Percentiles rank a stretch among this genome's conserved stretches.
These are phyloP conservation scores for Mantis religiosa DNA, from an alignment of 2,888 invertebrate genomes.

Conservation along the genomic window DNA sequence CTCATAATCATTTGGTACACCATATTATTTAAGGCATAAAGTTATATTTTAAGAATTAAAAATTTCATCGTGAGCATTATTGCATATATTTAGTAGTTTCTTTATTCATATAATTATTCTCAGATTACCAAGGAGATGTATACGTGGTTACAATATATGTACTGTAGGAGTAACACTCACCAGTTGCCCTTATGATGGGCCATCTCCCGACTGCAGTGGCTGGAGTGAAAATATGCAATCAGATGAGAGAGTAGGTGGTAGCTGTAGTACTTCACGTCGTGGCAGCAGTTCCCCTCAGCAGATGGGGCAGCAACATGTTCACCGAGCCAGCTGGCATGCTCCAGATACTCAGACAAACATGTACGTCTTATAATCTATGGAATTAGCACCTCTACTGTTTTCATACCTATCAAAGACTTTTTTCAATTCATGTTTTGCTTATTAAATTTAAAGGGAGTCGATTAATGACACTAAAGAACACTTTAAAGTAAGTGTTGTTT, in stretches of 20 bases:
- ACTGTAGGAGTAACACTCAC: conserved; percentile 41
- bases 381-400: not conserved
- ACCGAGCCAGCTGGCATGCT: conserved; percentile 32
- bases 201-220: conserved; percentile 22
- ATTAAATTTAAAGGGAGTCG: too few species aligned
- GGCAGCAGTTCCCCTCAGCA: conserved; percentile 27
- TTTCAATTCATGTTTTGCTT: too few species aligned
- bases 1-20: too few species aligned
- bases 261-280: conserved; percentile 21
- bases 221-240: conserved; percentile 19
- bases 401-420: not conserved
- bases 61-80: too few species aligned
- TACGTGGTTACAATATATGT: not conserved
- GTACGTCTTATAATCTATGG: not conserved
- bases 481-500: too few species aligned
- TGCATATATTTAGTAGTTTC: too few species aligned
- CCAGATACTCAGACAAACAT: conserved; percentile 23
- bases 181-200: conserved; percentile 39
- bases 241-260: conserved; percentile 16
- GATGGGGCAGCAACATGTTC: conserved; percentile 14
- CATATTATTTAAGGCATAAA: too few species aligned
- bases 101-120: too few species aligned
- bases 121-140: too few species aligned
- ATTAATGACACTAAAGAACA: too few species aligned
- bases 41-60: too few species aligned